These are phyloP conservation scores for Melanogrammus aeglefinus DNA, from an alignment of 2,797 vertebrate species.

Conservation along the genomic window DNA sequence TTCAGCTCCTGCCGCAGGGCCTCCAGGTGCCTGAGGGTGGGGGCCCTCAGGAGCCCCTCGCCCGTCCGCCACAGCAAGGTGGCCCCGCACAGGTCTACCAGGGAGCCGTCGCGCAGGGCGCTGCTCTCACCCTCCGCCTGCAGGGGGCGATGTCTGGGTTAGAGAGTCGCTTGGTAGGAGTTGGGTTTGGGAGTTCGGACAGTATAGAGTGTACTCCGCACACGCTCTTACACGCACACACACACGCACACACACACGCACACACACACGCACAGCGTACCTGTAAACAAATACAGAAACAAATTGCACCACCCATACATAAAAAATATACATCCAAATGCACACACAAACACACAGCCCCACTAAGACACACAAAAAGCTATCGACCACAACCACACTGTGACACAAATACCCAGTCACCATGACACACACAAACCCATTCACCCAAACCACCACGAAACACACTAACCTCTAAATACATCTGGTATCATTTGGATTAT, in stretches of 20 bases:
- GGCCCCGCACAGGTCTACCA: slow-evolving; percentile 78
- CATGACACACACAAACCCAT: too few relatives aligned
- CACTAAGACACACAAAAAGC: too few relatives aligned
- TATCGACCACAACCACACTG: too few relatives aligned
- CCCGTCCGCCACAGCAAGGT: slow-evolving; percentile 78
- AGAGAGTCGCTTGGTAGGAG: neutral
- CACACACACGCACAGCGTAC: too few relatives aligned
- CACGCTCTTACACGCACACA: too few relatives aligned
- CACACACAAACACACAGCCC: neutral
- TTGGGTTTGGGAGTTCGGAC: neutral
- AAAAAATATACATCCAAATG: neutral
- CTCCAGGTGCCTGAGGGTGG: slow-evolving; percentile 85
- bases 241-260: too few relatives aligned
- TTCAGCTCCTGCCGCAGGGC: slow-evolving; percentile 96
- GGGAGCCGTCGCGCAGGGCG: slow-evolving; percentile 86
- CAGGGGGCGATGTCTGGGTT: neutral
- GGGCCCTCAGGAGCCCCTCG: slow-evolving; percentile 73
- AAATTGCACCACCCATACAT: too few relatives aligned
- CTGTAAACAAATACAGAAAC: too few relatives aligned
- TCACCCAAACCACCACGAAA: too few relatives aligned
- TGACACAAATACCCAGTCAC: too few relatives aligned
- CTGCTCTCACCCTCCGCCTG: slow-evolving; percentile 96
- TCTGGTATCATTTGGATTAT: too few relatives aligned
- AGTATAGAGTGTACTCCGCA: neutral
- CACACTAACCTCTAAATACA: too few relatives aligned